These are phyloP conservation scores for Holcopasites calliopsidis DNA, from an alignment of 1,140 invertebrate genomes.

Conservation along the genomic window DNA sequence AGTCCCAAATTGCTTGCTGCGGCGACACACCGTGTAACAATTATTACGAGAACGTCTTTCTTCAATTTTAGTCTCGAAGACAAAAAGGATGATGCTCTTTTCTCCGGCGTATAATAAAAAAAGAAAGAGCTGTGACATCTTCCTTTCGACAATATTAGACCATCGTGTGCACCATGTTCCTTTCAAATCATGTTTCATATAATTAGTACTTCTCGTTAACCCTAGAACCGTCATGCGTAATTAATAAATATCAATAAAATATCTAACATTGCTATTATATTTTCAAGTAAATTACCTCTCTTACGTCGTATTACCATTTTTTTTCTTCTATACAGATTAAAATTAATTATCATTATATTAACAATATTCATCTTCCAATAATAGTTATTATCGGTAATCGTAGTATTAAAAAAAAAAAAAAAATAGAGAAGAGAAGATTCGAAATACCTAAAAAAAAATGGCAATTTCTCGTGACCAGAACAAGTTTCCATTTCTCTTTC, in stretches of 20 bases:
- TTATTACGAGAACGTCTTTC: constrained; percentile 24
- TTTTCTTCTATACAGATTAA: constrained; percentile 74
- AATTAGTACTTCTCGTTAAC: constrained; percentile 56
- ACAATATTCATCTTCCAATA: constrained; percentile 74
- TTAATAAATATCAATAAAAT: constrained; percentile 79
- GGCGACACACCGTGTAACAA: constrained; percentile 38
- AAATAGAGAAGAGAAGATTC: constrained; percentile 55
- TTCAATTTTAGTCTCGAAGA: constrained; percentile 4
- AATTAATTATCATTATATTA: constrained; percentile 77
- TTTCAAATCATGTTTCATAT: constrained; percentile 48
- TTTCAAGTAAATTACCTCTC: constrained; percentile 73
- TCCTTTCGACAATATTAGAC: constrained; percentile 49
- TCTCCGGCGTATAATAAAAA: not conserved
- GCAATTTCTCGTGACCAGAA: constrained; percentile 80
- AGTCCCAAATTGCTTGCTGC: not conserved
- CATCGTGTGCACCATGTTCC: constrained; percentile 48
- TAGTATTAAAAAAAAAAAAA: constrained; percentile 61
- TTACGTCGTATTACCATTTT: constrained; percentile 67
- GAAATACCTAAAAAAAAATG: constrained; percentile 77
- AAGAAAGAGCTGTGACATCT: constrained; percentile 33
- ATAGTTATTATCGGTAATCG: constrained; percentile 70
- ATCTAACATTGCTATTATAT: constrained; percentile 78
- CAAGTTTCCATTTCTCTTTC: constrained; percentile 69
- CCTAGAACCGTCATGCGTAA: constrained; percentile 67
- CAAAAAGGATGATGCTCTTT: constrained; percentile 9